Base-by-base conservation (phyloP, 2,113 vertebrate genomes). In the Anguilla rostrata region DNA sequence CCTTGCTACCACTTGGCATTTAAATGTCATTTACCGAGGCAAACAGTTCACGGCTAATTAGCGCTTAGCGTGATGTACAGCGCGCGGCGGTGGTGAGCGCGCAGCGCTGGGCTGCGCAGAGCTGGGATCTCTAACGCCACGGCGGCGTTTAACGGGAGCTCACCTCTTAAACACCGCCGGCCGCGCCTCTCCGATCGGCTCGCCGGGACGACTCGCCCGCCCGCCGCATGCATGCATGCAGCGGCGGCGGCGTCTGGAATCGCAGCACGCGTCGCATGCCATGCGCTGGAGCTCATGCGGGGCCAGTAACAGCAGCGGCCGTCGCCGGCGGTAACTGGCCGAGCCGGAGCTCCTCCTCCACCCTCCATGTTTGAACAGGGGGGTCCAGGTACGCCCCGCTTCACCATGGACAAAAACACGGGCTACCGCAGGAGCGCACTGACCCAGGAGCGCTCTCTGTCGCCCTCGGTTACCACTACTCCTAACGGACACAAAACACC, bases 11-110 rank as follows among this genome's bases (percentile, higher is more conserved):
- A 83, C 78, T 93, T 93, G 94, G 92, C 93, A 95, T 91, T 91
- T 90, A 95, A 94, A 95, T 92, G 95, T 94, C 94, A 94, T 88
- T 93, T 92, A 71, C 63, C 26, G 87, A 41, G 85, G 90, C 63
- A 88, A 39, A 93, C 4, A 91, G 93, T 93, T 94, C 90, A 83
- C 85, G 88, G 91, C 91, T 94, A 95, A 95, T 95, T 95, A 95
- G 94, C 85, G 88, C 91, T 90, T 91, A 91, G 87, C 91, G 89
- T 39, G 90, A 91, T 91, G 89, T 83, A 7, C 91, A 89, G 86
- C 85, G 92, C 91, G 87, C 91, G 60, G 60, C 60, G 3, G 5
- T 90, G 87, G 8, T 26, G 71, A 86, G 90, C 93, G 92, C 91
- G 92, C 91, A 93, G 90, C 94, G 93, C 90, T 87, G 87, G 90